Base-by-base conservation (phyloP, 1,140 invertebrate species). In the Polypedilum pembai region DNA sequence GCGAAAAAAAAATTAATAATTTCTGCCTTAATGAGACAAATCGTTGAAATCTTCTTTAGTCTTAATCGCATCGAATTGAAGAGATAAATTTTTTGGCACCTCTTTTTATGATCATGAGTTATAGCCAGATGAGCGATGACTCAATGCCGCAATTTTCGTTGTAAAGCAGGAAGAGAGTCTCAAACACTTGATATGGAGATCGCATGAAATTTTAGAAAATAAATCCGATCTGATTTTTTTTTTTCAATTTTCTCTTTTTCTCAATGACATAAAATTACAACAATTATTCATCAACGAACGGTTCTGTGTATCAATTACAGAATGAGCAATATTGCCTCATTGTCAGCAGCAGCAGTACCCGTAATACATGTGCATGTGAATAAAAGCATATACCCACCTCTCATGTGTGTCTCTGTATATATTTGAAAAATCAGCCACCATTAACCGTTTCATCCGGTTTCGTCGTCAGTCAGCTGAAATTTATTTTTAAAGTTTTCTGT, bases 371-470 rank as follows among this genome's bases (percentile, higher is more conserved):
- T 33, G n/a, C 45, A 56, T 15, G 12, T 56, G 45, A 56, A 56
- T 12, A 15, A n/a, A 56, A n/a, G n/a, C 12, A 56, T 56, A 56
- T n/a, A 56, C 45, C 12, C 45, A 56, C n/a, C 12, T n/a, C 12
- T 4, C 45, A 45, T 45, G 15, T 45, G 15, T 45, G 41, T 56
- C n/a, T 56, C 12, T 33, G 24, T 33, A 33, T 33, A 33, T 33
- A 33, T 17, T 56, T 21, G 20, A 69, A 69, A 69, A 69, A 69
- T 69, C 65, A 69, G 20, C 17, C 65, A 69, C 65, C 65, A 69
- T 69, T 69, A 69, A 69, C 65, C 65, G 65, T 69, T 56, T 69
- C 65, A 69, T 69, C 65, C 65, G 65, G 65, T 69, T 18, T 69
- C 17, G 65, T 21, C 17, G 17, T 56, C 20, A 69, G 65, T 69